Evolutionary conservation across 2,113 vertebrate genomes (phyloP), one percentile per base, ranked within the genome.

Genomic region (Varanus salvator): DNA sequence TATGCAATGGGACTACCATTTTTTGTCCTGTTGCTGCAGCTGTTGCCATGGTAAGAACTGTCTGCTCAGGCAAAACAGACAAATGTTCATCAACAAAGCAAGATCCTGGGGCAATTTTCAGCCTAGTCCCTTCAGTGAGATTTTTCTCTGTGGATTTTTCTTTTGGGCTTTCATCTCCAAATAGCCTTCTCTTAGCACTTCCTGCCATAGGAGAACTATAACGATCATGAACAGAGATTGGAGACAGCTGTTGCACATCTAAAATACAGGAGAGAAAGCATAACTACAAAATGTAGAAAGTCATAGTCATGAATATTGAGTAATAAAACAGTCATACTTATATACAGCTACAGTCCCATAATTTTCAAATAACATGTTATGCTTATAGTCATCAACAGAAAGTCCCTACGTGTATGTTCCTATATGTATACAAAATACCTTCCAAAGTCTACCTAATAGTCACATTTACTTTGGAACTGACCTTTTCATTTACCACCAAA

Each of bases 131-230:
- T 86, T 98, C 97, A 0, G 93, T 93, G 48, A 96, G 66, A 27
- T 94, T 81, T 92, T 96, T 97, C 54, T 97, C 97, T 34, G 93
- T 44, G 64, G 95, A 94, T n/a, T 95, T 93, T 85, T 97, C 97
- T 81, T 94, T 90, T 92, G 97, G 92, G 90, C 91, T 94, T 83
- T 99, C 98, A n/a, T 99, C 99, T 12, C 98, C 98, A 78, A 99
- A 99, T 31, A 99, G 98, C 75, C 98, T 98, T 2, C 99, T 98
- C 87, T 99, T 99, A 1, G 98, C 99, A 82, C 98, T 99, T 81
- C 99, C 99, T 1, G 99, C 99, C 0, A 97, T 94, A 8, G 99
- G 99, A 66, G 99, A 99, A 95, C 98, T 99, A 95, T 98, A 99
- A 75, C 99, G 97, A 92, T 99, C 99, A 0, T 99, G 98, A 76